Conservation (phyloP, 1,140 invertebrate species). For the Sinonovacula constricta region DNA sequence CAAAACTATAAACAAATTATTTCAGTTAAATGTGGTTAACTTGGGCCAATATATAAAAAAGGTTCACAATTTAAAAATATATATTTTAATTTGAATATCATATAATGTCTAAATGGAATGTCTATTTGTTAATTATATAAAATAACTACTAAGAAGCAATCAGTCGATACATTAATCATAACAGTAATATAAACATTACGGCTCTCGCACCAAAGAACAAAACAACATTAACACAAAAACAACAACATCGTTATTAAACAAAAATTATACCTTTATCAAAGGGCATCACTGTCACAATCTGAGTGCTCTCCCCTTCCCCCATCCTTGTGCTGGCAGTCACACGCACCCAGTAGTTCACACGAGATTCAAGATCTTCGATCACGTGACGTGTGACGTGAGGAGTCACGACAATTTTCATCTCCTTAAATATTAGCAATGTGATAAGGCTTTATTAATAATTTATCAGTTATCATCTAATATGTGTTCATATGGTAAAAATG, state of each 20-base stretch:
- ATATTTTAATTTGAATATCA: no score
- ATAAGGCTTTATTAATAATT: no score
- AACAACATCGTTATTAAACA: background rate
- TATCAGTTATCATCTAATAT: no score
- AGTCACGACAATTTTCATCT: conserved; percentile 56
- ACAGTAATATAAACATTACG: background rate
- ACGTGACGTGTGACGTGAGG: conserved; percentile 55
- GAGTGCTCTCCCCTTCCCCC: conserved; percentile 82
- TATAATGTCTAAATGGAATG: no score
- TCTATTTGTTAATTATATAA: no score
- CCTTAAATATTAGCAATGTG: conserved; percentile 13
- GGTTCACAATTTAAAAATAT: no score
- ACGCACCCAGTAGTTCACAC: conserved; percentile 82
- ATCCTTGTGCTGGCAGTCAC: conserved; percentile 77
- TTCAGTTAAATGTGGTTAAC: no score
- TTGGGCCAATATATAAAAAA: no score
- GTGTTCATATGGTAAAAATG: no score
- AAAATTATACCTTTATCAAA: conserved; percentile 62
- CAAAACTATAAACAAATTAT: no score
- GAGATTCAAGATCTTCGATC: conserved; percentile 80
- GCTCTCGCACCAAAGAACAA: background rate
- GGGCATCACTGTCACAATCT: conserved; percentile 58
- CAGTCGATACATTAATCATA: background rate
- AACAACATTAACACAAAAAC: background rate
- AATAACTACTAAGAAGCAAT: no score